Evolutionary conservation across 2,797 vertebrate species (phyloP).

Genomic region (Eupleurogrammus muticus): DNA sequence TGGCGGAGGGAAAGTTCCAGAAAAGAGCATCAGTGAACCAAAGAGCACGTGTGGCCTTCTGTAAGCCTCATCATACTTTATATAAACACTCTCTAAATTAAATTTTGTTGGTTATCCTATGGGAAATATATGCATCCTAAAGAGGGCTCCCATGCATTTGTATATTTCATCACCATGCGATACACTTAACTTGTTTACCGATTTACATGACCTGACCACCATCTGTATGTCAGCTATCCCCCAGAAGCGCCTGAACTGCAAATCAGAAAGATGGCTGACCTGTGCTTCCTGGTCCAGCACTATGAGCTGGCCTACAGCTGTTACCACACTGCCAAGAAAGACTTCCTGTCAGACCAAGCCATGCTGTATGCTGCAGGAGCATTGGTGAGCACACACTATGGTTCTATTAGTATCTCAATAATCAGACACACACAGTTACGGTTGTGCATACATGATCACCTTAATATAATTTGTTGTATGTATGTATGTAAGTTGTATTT

Average conservation of each 20-base stretch:
- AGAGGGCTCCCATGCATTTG: background rate
- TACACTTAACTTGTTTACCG: too few relatives aligned
- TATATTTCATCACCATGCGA: background rate
- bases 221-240: conserved; percentile 88
- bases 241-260: conserved; percentile 98
- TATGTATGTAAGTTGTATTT: too few relatives aligned
- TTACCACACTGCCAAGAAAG: conserved; percentile 98
- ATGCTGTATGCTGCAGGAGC: conserved; percentile 98
- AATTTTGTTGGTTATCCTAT: too few relatives aligned
- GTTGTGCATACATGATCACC: too few relatives aligned
- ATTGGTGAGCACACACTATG: conserved; percentile 87
- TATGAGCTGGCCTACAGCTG: conserved; percentile 98
- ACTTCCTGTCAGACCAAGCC: conserved; percentile 98
- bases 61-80: conserved; percentile 80
- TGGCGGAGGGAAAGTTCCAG: conserved; percentile 95
- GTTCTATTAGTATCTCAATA: too few relatives aligned
- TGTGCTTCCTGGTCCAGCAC: conserved; percentile 98
- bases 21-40: conserved; percentile 93
- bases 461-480: too few relatives aligned
- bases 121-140: too few relatives aligned
- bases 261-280: conserved; percentile 98
- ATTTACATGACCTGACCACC: background rate
- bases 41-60: conserved; percentile 93
- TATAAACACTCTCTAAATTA: background rate
- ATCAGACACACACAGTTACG: background rate